Conservation (phyloP, 2,888 invertebrate species). For the Nemotelus pantherinus region DNA sequence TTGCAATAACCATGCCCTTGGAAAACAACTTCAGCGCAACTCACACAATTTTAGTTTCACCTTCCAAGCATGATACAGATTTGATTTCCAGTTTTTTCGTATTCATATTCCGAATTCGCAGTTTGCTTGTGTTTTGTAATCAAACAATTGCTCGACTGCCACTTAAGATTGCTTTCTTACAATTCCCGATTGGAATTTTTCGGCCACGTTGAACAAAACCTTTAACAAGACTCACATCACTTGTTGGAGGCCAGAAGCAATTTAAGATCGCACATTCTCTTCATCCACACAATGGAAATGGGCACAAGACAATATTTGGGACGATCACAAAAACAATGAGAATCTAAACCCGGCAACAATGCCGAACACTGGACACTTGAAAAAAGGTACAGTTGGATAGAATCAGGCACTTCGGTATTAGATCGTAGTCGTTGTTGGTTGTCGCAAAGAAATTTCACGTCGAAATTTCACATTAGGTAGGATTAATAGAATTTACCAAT, state of each 20-base stretch:
- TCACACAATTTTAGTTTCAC: constrained; percentile 35
- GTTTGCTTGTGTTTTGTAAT: background rate
- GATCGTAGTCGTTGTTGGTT: background rate
- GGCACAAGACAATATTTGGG: background rate
- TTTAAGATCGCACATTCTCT: constrained; percentile 26
- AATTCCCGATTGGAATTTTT: background rate
- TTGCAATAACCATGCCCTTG: constrained; percentile 7
- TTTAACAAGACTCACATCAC: too few relatives aligned
- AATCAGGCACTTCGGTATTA: background rate
- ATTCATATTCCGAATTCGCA: constrained; percentile 20
- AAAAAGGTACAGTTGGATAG: background rate
- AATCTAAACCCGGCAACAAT: background rate
- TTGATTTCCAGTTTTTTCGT: constrained; percentile 31
- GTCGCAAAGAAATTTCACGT: constrained; percentile 19
- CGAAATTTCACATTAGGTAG: constrained; percentile 27
- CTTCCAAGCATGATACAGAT: constrained; percentile 25
- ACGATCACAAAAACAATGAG: constrained; percentile 1
- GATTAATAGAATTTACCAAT: constrained; percentile 20
- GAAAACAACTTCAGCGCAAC: constrained; percentile 8
- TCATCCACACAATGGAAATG: background rate
- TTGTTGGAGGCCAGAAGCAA: background rate
- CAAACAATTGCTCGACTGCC: background rate
- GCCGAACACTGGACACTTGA: background rate
- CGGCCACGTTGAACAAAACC: too few relatives aligned
- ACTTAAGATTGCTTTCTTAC: background rate